Base-by-base conservation (phyloP, 1,140 invertebrate species). In the Hycleus cichorii region DNA sequence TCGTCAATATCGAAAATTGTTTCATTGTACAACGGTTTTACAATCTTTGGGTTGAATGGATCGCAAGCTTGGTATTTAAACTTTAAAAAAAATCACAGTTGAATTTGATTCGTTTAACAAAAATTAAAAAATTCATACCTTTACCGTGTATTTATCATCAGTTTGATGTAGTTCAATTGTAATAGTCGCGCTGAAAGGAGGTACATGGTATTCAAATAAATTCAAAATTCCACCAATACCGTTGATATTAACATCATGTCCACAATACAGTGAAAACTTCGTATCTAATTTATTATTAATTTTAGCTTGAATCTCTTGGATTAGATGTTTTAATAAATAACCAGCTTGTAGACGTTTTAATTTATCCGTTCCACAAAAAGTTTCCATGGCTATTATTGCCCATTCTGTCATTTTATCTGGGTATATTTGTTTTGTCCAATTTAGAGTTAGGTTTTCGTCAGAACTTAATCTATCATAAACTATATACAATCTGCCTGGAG, bases 241-340 rank as follows among this genome's bases (percentile, higher is more conserved):
- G 1, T 83, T 79, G 3, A 91, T 69, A 2, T 86, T 89, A 3
- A 82, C 83, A 66, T 91, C 89, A 65, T 91, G 89, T 3, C 82
- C 84, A 5, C 83, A 77, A 63, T 86, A 89, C 56, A 85, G 78
- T 48, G 77, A 82, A 57, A 89, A 78, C 69, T 86, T 87, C 5
- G 79, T 75, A 3, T 69, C 61, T 4, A 78, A 71, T 12, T 60
- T 77, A 24, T 69, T 73, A 4, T 77, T 64, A 9, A 72, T 69
- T 66, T 79, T 81, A 10, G 71, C 68, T 26, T 77, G 69, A 74
- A 81, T 81, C 60, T 84, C 81, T 0, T 72, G 62, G 1, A 82
- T 64, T 53, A 87, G 79, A 74, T 85, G 82, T 52, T 82, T 81
- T 2, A 89, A 57, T 39, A 84, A 72, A 11, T 77, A 74, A 43